Conservation (phyloP, 1,140 invertebrate genomes). For the Cydia strobilella region DNA sequence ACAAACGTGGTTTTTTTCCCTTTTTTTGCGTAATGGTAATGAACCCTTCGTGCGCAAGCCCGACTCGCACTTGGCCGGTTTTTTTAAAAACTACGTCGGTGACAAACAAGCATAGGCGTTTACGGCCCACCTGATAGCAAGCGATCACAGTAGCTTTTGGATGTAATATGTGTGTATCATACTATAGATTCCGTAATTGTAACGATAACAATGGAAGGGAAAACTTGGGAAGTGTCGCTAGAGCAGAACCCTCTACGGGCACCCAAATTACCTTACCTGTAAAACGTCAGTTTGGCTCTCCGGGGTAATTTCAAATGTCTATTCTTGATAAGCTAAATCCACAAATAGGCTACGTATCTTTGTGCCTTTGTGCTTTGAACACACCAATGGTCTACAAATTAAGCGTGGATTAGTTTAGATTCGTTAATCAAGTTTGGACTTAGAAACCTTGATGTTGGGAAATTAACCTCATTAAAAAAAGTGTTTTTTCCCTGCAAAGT, state of each 20-base stretch:
- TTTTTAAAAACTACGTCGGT: too few species aligned
- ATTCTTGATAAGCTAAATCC: constrained; percentile 32
- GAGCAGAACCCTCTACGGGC: constrained; percentile 4
- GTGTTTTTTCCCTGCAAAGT: too few species aligned
- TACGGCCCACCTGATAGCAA: too few species aligned
- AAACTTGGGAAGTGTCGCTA: constrained; percentile 5
- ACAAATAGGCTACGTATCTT: constrained; percentile 24
- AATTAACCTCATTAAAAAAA: too few species aligned
- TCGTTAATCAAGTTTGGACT: neutral
- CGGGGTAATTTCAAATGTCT: constrained; percentile 27
- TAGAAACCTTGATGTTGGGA: neutral
- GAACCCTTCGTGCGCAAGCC: too few species aligned
- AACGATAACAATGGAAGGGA: neutral
- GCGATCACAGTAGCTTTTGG: too few species aligned
- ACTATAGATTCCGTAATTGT: too few species aligned
- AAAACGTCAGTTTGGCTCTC: constrained; percentile 21
- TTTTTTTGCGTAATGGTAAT: too few species aligned
- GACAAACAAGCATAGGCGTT: too few species aligned
- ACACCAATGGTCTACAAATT: constrained; percentile 6
- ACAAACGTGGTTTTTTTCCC: too few species aligned
- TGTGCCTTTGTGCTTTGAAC: constrained; percentile 25
- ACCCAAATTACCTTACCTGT: constrained; percentile 18
- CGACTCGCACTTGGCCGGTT: too few species aligned
- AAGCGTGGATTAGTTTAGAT: neutral
- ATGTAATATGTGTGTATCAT: too few species aligned